Evolutionary conservation across 92 coral and sea anemone species (phyloP).

Genomic region (Zoanthus sociatus): DNA sequence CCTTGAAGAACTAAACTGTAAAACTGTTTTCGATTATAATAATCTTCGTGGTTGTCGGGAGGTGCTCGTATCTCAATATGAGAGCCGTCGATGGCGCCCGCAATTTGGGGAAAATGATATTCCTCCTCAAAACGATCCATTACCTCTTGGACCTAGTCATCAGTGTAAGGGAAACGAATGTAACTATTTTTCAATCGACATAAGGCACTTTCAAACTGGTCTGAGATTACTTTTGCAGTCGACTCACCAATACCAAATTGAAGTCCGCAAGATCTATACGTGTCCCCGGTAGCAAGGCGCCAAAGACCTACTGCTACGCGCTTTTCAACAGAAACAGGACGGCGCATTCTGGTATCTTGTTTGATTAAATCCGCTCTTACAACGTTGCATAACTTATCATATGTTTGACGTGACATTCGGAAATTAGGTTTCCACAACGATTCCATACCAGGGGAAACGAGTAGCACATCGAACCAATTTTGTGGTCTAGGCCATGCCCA

Average conservation of each 20-base stretch:
- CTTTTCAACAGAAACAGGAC: slow-evolving; percentile 57
- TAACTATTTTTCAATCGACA: not conserved
- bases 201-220: not conserved
- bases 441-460: slow-evolving; percentile 37
- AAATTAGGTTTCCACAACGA: slow-evolving; percentile 32
- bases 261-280: slow-evolving; percentile 58
- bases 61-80: slow-evolving; percentile 71
- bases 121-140: slow-evolving; percentile 60
- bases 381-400: slow-evolving; percentile 36
- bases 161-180: slow-evolving; percentile 66
- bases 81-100: not conserved
- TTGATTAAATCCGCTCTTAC: slow-evolving; percentile 25
- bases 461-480: slow-evolving; percentile 46
- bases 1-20: slow-evolving; percentile 66
- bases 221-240: not conserved
- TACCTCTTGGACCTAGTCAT: slow-evolving; percentile 59
- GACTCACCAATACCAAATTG: slow-evolving; percentile 64
- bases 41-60: slow-evolving; percentile 54
- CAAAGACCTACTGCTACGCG: slow-evolving; percentile 56
- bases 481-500: slow-evolving; percentile 51
- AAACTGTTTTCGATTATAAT: slow-evolving; percentile 67
- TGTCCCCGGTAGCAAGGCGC: slow-evolving; percentile 57
- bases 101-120: slow-evolving; percentile 64
- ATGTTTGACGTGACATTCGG: slow-evolving; percentile 32
- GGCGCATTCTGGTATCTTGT: slow-evolving; percentile 44